These are phyloP conservation scores for Cyphomyrus discorhynchus DNA, from an alignment of 2,113 vertebrate genomes.

Conservation along the genomic window DNA sequence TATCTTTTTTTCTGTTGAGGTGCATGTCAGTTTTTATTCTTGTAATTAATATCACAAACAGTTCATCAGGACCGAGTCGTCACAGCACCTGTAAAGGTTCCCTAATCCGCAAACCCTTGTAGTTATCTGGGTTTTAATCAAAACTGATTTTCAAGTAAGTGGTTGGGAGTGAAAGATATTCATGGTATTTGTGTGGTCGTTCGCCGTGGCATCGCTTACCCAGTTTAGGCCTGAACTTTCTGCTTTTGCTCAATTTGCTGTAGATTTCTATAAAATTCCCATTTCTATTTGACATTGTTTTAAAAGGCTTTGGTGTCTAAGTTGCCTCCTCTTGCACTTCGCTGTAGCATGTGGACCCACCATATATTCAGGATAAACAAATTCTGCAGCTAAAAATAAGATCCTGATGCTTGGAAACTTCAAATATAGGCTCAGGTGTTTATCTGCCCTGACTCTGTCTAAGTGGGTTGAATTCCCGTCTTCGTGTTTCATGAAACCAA, in stretches of 20 bases:
- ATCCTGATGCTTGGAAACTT: neutral
- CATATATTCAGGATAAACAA: neutral
- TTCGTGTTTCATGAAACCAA: neutral
- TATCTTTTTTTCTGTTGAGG: neutral
- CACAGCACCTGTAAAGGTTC: neutral
- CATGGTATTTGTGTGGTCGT: conserved; percentile 60
- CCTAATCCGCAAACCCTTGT: neutral
- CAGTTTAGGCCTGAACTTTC: conserved; percentile 47
- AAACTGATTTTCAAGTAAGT: neutral
- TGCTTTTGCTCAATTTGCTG: conserved; percentile 52
- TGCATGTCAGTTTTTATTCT: neutral
- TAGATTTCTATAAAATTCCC: conserved; percentile 44
- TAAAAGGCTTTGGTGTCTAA: neutral
- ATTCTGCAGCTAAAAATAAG: neutral
- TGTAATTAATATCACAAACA: neutral
- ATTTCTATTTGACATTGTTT: neutral
- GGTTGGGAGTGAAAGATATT: conserved; percentile 29
- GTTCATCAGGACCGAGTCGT: neutral
- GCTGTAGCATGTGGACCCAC: neutral
- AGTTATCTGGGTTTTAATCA: neutral
- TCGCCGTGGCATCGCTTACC: conserved; percentile 27
- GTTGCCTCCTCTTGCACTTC: neutral
- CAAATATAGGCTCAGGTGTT: neutral
- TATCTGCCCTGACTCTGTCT: neutral
- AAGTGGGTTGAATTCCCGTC: neutral